Evolutionary conservation across 2,888 invertebrate genomes (phyloP).

Genomic region (Ischnura elegans): DNA sequence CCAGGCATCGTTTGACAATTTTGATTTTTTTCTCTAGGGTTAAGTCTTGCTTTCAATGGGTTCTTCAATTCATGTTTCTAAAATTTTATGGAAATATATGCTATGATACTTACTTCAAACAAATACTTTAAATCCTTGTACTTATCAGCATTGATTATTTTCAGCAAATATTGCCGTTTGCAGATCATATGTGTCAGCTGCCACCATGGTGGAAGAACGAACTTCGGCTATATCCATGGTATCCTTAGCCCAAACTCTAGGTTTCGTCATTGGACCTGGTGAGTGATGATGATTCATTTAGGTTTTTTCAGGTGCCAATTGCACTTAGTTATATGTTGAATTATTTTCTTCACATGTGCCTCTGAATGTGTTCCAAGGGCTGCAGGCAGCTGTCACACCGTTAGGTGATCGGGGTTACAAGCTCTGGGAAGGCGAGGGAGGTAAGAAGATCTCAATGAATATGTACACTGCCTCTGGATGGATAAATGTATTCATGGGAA

Average conservation of each 20-base stretch:
- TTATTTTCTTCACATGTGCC: background rate
- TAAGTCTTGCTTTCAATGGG: too few relatives aligned
- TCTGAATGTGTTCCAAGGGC: constrained; percentile 77
- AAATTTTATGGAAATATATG: too few relatives aligned
- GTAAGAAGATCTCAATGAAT: constrained; percentile 75
- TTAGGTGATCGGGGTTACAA: constrained; percentile 84
- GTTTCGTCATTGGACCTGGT: constrained; percentile 90
- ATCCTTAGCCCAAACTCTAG: constrained; percentile 91
- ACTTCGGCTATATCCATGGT: constrained; percentile 91
- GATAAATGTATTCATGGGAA: constrained; percentile 88
- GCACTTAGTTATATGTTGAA: background rate
- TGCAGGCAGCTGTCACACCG: constrained; percentile 90
- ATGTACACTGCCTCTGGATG: constrained; percentile 94
- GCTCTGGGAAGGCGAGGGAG: constrained; percentile 77
- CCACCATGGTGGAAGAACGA: constrained; percentile 88
- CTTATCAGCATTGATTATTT: constrained; percentile 71
- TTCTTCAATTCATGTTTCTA: background rate
- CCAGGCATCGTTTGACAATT: too few relatives aligned
- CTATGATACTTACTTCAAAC: too few relatives aligned
- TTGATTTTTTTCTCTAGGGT: too few relatives aligned
- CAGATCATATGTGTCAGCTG: constrained; percentile 90
- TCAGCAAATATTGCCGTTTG: constrained; percentile 91
- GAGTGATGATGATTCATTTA: constrained; percentile 64
- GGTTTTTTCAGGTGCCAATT: background rate
- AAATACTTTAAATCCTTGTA: background rate